Evolutionary conservation across 1,140 invertebrate species (phyloP), one percentile per base, ranked within the genome.

Genomic region (Callitettix versicolor): DNA sequence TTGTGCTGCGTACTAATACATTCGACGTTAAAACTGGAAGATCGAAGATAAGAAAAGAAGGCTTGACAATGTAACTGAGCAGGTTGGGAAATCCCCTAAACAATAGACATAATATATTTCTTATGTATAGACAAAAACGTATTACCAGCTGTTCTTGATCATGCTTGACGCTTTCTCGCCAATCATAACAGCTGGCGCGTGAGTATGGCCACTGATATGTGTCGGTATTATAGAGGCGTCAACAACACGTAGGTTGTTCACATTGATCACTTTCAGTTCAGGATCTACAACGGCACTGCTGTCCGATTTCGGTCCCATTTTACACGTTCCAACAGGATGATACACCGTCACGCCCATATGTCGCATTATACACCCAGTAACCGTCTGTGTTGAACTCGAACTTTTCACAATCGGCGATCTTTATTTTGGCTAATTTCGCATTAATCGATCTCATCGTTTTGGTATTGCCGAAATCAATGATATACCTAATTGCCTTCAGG

Each of bases 161-260:
- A 84, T 73, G 59, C 82, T 80, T 0, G 80, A 71, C 2, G 69
- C 80, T 56, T 79, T 82, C 58, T 86, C 83, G 0, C 73, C 84
- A 17, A 86, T 78, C 82, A 85, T 85, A 11, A 84, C 74, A 1
- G 72, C 75, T 0, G 84, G 79, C 0, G 80, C 81, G 58, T 84
- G 84, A 0, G 82, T 85, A 63, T 87, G 84, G 0, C 82, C 84
- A 0, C 74, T 77, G 0, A 77, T 67, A 26, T 86, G 78, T 1
- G 66, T 73, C 2, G 85, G 85, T 80, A 86, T 86, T 1, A 87
- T 76, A 48, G 82, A 85, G 1, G 79, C 80, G 60, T 87, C 85
- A 3, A 82, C 74, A 0, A 87, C 82, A 7, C 85, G 67, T 0
- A 87, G 62, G 1, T 72, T 65, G 0, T 65, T 57, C 0, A 85